These are phyloP conservation scores for Tetragonula clypearis DNA, from an alignment of 1,140 invertebrate genomes.

Conservation along the genomic window DNA sequence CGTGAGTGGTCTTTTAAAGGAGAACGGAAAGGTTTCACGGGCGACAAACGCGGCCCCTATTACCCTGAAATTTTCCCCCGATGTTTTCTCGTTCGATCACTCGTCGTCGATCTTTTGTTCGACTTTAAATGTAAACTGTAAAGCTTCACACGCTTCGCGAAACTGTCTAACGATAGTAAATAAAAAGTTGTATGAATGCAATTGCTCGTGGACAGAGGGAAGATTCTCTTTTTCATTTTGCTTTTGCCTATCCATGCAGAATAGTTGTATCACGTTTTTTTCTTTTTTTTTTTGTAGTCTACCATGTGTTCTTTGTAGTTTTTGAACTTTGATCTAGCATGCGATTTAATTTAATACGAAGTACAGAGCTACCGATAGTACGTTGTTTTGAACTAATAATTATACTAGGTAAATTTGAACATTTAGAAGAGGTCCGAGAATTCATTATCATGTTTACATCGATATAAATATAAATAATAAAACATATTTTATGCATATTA, in stretches of 20 bases:
- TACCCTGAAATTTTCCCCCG: constrained; percentile 47
- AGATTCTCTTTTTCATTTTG: background rate
- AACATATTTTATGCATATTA: too few relatives aligned
- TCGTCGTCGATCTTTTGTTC: constrained; percentile 28
- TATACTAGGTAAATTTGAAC: too few relatives aligned
- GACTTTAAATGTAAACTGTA: background rate
- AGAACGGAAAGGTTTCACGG: constrained; percentile 12
- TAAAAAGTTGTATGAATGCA: background rate
- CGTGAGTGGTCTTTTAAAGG: background rate
- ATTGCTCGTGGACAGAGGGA: background rate
- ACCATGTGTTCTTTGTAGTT: background rate
- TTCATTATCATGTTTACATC: too few relatives aligned
- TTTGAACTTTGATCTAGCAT: background rate
- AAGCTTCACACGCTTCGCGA: background rate
- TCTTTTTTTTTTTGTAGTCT: too few relatives aligned
- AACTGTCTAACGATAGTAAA: background rate
- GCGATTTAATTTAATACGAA: background rate
- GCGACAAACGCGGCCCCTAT: background rate
- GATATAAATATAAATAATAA: too few relatives aligned
- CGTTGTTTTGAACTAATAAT: too few relatives aligned
- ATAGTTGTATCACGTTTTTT: background rate
- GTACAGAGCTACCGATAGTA: too few relatives aligned
- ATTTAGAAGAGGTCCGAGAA: too few relatives aligned
- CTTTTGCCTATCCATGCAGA: background rate
- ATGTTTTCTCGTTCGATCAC: background rate